Base-by-base conservation (phyloP, 2,797 vertebrate genomes). In the Lates japonicus region DNA sequence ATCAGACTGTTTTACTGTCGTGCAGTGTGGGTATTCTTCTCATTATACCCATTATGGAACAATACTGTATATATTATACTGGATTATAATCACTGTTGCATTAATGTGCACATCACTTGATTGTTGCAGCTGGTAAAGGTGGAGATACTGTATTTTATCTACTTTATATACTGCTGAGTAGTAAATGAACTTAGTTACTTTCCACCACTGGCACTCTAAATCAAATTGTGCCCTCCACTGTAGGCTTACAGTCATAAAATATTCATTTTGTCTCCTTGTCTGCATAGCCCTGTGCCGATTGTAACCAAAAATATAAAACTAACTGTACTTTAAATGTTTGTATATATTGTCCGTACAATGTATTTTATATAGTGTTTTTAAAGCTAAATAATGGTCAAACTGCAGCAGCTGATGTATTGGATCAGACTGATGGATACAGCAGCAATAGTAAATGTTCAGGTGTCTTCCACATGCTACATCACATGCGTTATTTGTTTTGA, bases 381-480 rank as follows among this genome's bases (percentile, higher is more conserved):
- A 42, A n/a, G 22, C 71, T 51, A 51, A 4, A 39, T 22, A 39
- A 58, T 14, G 22, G 12, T 46, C 10, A 14, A 67, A 48, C 7
- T 8, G 3, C 17, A 76, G 51, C 31, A 51, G 22, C n/a, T 37
- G 62, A 39, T 19, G 6, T 61, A 19, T 5, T 17, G 42, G 12
- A 54, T n/a, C 37, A 57, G 48, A 74, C n/a, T n/a, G 46, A 58
- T 19, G 20, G 29, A 48, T 71, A 55, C 70, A 82, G 86, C 85
- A 84, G 75, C 73, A 81, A 66, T n/a, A 69, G 11, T 25, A 70
- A 71, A 74, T 64, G 51, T 51, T 22, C 22, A 70, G 76, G 89
- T 48, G 33, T 90, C 86, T 83, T 90, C 86, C 60, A 54, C 83
- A 55, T 83, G 62, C 78, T 67, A 85, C 89, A 90, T 80, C 82